Evolutionary conservation across 1,140 invertebrate genomes (phyloP).

Genomic region (Polypedilum vanderplanki): DNA sequence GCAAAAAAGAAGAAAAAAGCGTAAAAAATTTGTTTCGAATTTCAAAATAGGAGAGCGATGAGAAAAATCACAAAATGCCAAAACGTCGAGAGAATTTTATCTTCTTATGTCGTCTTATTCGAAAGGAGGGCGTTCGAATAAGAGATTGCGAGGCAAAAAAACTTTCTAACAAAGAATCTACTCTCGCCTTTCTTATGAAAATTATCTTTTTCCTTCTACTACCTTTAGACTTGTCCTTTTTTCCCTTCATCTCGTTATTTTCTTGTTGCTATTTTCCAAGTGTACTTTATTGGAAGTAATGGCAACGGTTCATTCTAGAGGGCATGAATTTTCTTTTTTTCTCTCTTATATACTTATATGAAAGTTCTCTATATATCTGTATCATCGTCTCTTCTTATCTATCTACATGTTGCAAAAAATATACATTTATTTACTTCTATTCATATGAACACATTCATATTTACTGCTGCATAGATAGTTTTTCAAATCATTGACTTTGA

Average conservation of each 20-base stretch:
- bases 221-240: neutral
- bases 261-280: constrained; percentile 13
- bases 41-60: neutral
- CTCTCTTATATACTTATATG: neutral
- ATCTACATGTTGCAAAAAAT: neutral
- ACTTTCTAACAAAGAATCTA: no score
- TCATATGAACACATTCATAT: neutral
- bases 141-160: neutral
- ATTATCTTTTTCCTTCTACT: neutral
- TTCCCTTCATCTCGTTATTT: neutral
- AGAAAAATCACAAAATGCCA: constrained; percentile 18
- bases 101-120: constrained; percentile 6
- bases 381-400: neutral
- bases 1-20: neutral
- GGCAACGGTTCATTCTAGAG: neutral
- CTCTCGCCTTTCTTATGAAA: neutral
- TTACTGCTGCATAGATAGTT: neutral
- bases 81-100: constrained; percentile 18
- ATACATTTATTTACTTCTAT: neutral
- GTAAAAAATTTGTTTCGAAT: neutral
- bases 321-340: neutral
- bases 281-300: neutral
- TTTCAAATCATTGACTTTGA: constrained; percentile 14
- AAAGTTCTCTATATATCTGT: neutral
- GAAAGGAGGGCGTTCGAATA: neutral